Evolutionary conservation across 2,797 vertebrate genomes (phyloP), one percentile per base, ranked within the genome.

Genomic region (Ptychobarbus kaznakovi): DNA sequence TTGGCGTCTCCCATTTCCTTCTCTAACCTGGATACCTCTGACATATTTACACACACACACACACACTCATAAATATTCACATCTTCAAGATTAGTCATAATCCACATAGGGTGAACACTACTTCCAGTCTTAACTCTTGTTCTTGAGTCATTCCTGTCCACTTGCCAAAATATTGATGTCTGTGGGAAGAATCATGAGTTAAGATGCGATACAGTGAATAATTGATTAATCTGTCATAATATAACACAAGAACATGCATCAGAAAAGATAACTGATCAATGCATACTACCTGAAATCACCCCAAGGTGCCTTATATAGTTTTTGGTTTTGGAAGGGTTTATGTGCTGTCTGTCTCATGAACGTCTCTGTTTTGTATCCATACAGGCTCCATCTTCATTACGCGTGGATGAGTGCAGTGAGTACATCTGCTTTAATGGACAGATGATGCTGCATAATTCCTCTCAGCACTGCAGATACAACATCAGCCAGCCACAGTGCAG

Each of bases 361-460:
- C 1, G n/a, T 69, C 7, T 70, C 32, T 81, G 35, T 87, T 72
- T 85, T 83, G 6, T 82, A 20, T 58, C 18, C 87, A 72, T 56
- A 82, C 91, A 99, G 98, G 96, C 97, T 74, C 97, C 95, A 3
- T 97, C 96, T 84, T 97, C 98, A 15, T 95, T 97, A 90, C 96
- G 97, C 32, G 92, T 98, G 4, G 97, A 99, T 85, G 96, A 96
- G 86, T 99, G 98, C 89, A 97, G 96, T 58, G 98, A 99, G 90
- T 96, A 98, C 18, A 95, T 99, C 84, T 99, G 98, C 91, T 95
- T 99, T 91, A 96, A 97, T 51, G 96, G 90, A 86, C 96, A 96
- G 78, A 95, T 98, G 95, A 96, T 97, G 90, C 93, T 99, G 58
- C 97, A 98, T 92, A 99, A 99, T 88, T 95, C 97, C 74, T 97